Base-by-base conservation (phyloP, 2,113 vertebrate species). In the Amblyornis subalaris region DNA sequence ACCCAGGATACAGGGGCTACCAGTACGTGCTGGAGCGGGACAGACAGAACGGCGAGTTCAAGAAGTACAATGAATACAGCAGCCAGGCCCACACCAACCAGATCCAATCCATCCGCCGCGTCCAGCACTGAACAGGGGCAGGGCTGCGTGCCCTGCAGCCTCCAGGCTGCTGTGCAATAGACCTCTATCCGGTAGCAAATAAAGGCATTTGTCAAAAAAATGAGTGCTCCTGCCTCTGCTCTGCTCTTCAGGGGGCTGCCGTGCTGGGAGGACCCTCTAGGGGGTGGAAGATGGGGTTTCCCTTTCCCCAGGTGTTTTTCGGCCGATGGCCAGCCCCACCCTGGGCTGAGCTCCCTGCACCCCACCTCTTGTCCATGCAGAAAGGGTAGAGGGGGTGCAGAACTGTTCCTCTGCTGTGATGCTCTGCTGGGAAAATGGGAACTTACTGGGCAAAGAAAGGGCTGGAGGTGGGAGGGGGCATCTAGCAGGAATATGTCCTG, bases 1-100 rank as follows among this genome's bases (percentile, higher is more conserved):
- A 99, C 96, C 99, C 99, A 0, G 99, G 99, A 94, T 99, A 99
- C 98, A 98, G 99, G 94, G 99, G 99, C 73, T 99, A 99, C 98
- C 99, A 99, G 97, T 99, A 99, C 53, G 98, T 99, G 96, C 96
- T 99, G 98, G 99, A 99, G 98, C 97, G 98, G 94, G 99, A 99
- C 98, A 98, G 97, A 95, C 99, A 98, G 97, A 98, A 98, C 40
- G 99, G 99, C 70, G 99, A 99, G 97, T 99, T 98, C 98, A 98
- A 97, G 96, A 98, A 98, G 98, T 99, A 99, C 98, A 99, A 98
- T 1, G 99, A 99, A 94, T 99, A 97, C 91, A 98, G 99, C 98
- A 99, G 98, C 84, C 99, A 99, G 97, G 99, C 99, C 91, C 99
- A 99, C 96, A 99, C 98, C 91, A 99, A 99, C 97, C 99, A 99